A percentile compares a stretch with the other conserved stretches of the same genome.
Conservation (phyloP, 2,797 vertebrate species). For the Rachycentron canadum region DNA sequence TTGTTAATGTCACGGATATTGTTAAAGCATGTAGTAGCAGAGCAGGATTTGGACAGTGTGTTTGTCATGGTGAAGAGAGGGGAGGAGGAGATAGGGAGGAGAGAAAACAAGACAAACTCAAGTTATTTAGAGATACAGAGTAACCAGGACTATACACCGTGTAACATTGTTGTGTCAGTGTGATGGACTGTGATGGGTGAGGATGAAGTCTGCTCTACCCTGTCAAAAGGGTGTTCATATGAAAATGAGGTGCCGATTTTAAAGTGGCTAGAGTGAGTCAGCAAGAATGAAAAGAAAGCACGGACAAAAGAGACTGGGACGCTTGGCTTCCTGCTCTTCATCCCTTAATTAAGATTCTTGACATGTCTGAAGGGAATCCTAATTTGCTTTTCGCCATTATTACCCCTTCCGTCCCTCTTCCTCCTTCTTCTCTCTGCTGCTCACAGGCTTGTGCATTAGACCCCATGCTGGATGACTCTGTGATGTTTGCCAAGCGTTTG, state of each 20-base stretch:
- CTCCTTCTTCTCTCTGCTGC: neutral
- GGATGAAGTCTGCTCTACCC: conserved; percentile 10
- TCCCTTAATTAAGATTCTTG: conserved; percentile 76
- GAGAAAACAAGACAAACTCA: conserved; percentile 2
- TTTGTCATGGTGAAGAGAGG: neutral
- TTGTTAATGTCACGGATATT: neutral
- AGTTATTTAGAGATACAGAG: conserved; percentile 8
- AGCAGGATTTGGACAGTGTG: neutral
- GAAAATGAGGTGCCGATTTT: conserved; percentile 55
- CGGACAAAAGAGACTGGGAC: conserved; percentile 58
- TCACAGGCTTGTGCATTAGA: conserved; percentile 92
- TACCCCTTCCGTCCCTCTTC: conserved; percentile 4
- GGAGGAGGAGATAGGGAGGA: neutral
- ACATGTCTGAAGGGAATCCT: conserved; percentile 68
- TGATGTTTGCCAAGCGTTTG: conserved; percentile 93
- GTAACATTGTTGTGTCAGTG: conserved; percentile 11
- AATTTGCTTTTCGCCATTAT: conserved; percentile 55
- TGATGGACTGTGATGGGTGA: conserved; percentile 17
- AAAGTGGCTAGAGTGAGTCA: conserved; percentile 67
- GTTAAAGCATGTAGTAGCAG: conserved; percentile 1
- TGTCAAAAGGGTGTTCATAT: conserved; percentile 41
- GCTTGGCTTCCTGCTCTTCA: conserved; percentile 58
- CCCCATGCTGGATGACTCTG: conserved; percentile 95
- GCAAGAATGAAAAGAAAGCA: conserved; percentile 57
- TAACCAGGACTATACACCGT: neutral